Evolutionary conservation across 2,888 invertebrate genomes (phyloP).

Genomic region (Athetis lepigone): DNA sequence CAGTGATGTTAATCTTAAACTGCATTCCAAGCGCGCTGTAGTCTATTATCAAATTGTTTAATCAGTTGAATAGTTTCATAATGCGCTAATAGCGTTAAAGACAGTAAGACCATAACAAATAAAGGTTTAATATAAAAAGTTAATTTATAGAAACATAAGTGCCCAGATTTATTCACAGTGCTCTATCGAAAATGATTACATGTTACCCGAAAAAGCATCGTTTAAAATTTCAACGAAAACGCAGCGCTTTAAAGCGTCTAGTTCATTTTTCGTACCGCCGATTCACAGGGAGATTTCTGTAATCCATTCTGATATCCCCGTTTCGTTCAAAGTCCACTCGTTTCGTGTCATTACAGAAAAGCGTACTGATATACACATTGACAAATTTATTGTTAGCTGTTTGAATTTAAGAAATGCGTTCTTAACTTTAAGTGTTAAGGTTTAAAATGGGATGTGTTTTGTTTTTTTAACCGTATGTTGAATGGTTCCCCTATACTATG

Average conservation of each 20-base stretch:
- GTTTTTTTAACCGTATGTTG: constrained; percentile 52
- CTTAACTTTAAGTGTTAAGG: constrained; percentile 64
- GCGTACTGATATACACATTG: constrained; percentile 81
- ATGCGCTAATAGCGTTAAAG: constrained; percentile 14
- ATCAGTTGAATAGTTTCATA: constrained; percentile 34
- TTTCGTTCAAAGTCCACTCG: constrained; percentile 86
- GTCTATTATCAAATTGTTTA: constrained; percentile 34
- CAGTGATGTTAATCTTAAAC: constrained; percentile 43
- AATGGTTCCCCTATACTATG: constrained; percentile 76
- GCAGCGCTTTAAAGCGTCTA: constrained; percentile 56
- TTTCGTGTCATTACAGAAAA: constrained; percentile 85
- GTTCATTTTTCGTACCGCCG: constrained; percentile 69
- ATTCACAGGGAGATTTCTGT: constrained; percentile 77
- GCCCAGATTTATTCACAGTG: not conserved
- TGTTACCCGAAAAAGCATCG: constrained; percentile 38
- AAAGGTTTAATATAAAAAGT: not conserved
- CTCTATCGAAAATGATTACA: constrained; percentile 15
- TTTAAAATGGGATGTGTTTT: constrained; percentile 63
- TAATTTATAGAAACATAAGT: not conserved
- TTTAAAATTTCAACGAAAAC: constrained; percentile 53
- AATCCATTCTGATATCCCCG: constrained; percentile 82
- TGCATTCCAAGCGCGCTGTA: constrained; percentile 45
- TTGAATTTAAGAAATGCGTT: constrained; percentile 11
- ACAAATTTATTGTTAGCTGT: constrained; percentile 60
- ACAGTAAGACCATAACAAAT: not conserved